phyloP scores from a whole-genome alignment of 2,113 vertebrate genomes.

The Nothobranchius kuhntae region DNA sequence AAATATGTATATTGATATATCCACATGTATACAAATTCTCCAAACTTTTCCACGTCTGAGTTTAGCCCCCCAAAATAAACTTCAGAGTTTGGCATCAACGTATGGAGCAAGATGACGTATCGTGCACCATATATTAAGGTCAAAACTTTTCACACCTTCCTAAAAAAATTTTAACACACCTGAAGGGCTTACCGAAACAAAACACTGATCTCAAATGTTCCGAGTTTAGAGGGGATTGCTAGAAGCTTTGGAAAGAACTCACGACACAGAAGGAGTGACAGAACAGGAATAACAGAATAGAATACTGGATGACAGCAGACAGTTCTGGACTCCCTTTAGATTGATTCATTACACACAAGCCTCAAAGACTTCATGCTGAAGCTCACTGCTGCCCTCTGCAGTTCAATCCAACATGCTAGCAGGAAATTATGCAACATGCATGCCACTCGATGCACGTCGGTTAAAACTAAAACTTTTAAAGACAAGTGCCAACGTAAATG shows the following conservation, averaged over 20 bases:
- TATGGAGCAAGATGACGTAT: constrained; percentile 14
- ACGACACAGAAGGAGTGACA: neutral
- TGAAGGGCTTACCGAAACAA: constrained; percentile 59
- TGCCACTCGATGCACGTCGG: neutral
- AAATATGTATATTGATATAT: constrained; percentile 84
- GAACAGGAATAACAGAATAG: neutral
- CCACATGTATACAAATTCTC: constrained; percentile 82
- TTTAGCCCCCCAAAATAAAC: constrained; percentile 36
- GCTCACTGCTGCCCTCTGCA: constrained; percentile 61
- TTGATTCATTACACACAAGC: neutral
- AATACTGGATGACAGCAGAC: neutral
- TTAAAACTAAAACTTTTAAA: too few relatives aligned
- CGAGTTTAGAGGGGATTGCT: neutral
- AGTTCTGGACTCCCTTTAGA: neutral
- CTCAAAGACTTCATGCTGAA: neutral
- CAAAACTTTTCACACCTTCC: constrained; percentile 18
- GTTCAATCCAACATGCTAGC: neutral
- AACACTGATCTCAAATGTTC: neutral
- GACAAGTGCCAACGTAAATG: neutral
- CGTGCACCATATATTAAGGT: constrained; percentile 15
- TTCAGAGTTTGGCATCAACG: constrained; percentile 38
- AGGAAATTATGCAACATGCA: neutral
- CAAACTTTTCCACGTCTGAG: constrained; percentile 65
- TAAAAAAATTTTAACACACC: constrained; percentile 38
- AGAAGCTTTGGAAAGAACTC: constrained; percentile 42